phyloP scores from a whole-genome alignment of 1,140 invertebrate genomes.

The Meloidogyne floridensis region DNA sequence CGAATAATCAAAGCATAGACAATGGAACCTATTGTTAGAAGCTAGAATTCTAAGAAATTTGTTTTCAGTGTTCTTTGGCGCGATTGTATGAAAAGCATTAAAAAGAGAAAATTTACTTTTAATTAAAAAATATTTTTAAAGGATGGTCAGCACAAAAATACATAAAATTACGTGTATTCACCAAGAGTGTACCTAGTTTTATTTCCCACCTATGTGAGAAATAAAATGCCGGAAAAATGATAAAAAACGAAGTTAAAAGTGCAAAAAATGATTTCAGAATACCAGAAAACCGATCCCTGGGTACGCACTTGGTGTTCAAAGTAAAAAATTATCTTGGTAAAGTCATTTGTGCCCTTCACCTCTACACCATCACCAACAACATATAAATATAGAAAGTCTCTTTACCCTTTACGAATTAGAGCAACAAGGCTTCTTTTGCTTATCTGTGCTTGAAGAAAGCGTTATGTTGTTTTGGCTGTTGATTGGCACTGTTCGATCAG shows the following conservation, averaged over 20 bases:
- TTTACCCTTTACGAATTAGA: conserved; percentile 13
- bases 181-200: not conserved
- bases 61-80: no score
- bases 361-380: not conserved
- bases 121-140: not conserved
- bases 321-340: not conserved
- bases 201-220: not conserved
- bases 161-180: not conserved
- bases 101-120: not conserved
- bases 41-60: not conserved
- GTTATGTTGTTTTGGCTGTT: conserved; percentile 51
- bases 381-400: not conserved
- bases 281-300: no score
- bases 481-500: conserved; percentile 51
- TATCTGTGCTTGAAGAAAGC: conserved; percentile 43
- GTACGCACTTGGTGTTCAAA: no score
- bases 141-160: not conserved
- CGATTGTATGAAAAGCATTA: not conserved
- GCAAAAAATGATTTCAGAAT: not conserved
- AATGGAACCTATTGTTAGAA: not conserved
- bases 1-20: not conserved
- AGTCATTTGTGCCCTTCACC: not conserved
- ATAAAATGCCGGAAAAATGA: not conserved
- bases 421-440: conserved; percentile 29
- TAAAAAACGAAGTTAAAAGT: no score